Percentiles rank a stretch among this genome's conserved stretches.
These are phyloP conservation scores for Drosophila kohkoa DNA, from an alignment of 1,140 invertebrate species.

Conservation along the genomic window DNA sequence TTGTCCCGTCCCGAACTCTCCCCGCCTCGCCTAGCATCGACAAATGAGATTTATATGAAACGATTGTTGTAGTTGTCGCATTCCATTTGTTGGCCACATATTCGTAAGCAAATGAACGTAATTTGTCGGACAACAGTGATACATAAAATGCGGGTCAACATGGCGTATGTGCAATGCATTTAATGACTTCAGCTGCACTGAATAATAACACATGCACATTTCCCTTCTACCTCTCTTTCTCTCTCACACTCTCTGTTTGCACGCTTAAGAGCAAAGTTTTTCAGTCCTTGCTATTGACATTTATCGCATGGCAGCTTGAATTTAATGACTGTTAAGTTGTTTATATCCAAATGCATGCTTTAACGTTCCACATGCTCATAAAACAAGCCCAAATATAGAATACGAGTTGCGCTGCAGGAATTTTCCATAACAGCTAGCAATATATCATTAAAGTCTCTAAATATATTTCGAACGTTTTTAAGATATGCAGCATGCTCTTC, in stretches of 20 bases:
- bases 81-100: constrained; percentile 58
- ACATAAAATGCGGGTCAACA: constrained; percentile 30
- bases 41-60: constrained; percentile 64
- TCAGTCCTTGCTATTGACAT: constrained; percentile 66
- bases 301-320: constrained; percentile 60
- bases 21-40: background rate
- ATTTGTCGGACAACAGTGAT: constrained; percentile 53
- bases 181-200: constrained; percentile 61
- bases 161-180: constrained; percentile 65
- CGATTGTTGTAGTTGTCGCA: constrained; percentile 51
- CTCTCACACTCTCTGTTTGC: too few species aligned
- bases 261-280: constrained; percentile 28
- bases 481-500: background rate
- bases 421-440: too few species aligned
- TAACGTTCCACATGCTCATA: background rate
- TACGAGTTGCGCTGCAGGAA: too few species aligned
- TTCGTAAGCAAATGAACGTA: constrained; percentile 53
- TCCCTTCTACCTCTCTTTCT: background rate
- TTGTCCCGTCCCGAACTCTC: background rate
- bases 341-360: constrained; percentile 35
- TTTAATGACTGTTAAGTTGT: constrained; percentile 63
- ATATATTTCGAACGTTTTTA: too few species aligned
- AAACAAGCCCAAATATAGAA: too few species aligned
- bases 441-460: too few species aligned
- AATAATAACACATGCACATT: constrained; percentile 14